phyloP scores from a whole-genome alignment of 1,140 invertebrate species.

The Steinernema khuongi region DNA sequence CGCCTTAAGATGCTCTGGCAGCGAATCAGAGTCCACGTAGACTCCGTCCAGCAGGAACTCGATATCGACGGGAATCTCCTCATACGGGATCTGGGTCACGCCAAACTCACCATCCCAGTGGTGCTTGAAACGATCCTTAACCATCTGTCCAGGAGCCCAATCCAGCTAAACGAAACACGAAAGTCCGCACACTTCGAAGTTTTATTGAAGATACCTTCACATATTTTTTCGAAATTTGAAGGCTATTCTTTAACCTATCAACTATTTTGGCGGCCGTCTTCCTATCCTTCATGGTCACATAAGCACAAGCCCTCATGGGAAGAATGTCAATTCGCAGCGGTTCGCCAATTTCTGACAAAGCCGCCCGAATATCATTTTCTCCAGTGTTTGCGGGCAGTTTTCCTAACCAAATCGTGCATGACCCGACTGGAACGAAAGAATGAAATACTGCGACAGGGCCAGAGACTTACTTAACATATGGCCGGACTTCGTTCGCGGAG shows the following conservation, averaged over 20 bases:
- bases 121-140: conserved; percentile 16
- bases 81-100: conserved; percentile 14
- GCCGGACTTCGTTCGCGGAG: background rate
- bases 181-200: background rate
- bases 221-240: background rate
- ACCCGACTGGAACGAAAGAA: background rate
- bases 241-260: conserved; percentile 10
- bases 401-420: conserved; percentile 4
- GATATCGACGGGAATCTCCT: conserved; percentile 9
- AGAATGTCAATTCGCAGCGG: background rate
- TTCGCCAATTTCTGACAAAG: background rate
- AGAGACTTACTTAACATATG: background rate
- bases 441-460: background rate
- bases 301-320: background rate
- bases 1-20: conserved; percentile 15
- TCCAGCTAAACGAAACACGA: background rate
- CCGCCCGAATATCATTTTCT: conserved; percentile 4
- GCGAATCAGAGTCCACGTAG: conserved; percentile 16
- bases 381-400: background rate
- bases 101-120: conserved; percentile 21
- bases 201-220: conserved; percentile 10
- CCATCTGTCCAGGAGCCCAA: conserved; percentile 9
- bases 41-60: conserved; percentile 11
- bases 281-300: background rate
- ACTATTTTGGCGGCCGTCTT: conserved; percentile 2